Percentiles rank a stretch among this genome's conserved stretches.
These are phyloP conservation scores for Malacoraja senta DNA, from an alignment of 2,797 vertebrate genomes.

Conservation along the genomic window DNA sequence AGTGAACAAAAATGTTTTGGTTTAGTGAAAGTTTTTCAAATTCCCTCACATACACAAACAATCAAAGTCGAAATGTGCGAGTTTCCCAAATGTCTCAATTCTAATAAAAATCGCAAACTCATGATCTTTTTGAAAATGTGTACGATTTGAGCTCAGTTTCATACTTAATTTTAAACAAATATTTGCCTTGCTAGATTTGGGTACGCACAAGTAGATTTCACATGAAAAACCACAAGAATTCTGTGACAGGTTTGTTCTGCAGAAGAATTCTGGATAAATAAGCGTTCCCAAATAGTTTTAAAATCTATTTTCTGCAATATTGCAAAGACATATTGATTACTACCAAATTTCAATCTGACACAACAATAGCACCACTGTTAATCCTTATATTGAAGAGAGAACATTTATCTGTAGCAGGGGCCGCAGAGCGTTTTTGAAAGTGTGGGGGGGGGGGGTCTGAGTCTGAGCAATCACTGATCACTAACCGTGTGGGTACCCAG, in stretches of 20 bases:
- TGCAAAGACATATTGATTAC: not conserved
- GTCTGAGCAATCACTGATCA: too few relatives aligned
- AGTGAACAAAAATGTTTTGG: constrained; percentile 45
- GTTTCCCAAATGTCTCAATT: not conserved
- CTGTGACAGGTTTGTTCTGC: not conserved
- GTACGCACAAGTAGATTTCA: not conserved
- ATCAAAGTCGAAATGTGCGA: not conserved
- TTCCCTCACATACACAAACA: not conserved
- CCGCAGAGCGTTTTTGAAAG: too few relatives aligned
- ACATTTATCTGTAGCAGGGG: not conserved
- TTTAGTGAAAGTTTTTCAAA: not conserved
- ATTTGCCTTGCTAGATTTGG: not conserved
- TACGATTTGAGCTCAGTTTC: not conserved
- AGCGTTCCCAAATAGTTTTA: not conserved
- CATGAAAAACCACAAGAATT: not conserved
- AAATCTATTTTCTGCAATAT: not conserved
- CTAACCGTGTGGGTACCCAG: too few relatives aligned
- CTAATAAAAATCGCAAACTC: not conserved
- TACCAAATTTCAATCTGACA: not conserved
- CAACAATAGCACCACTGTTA: not conserved
- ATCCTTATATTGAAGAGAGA: too few relatives aligned
- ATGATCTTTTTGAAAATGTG: too few relatives aligned
- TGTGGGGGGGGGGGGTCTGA: too few relatives aligned
- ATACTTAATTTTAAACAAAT: not conserved
- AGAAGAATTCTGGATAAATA: not conserved